Base-by-base conservation (phyloP, 1,140 invertebrate species). In the Diorhabda carinulata region DNA sequence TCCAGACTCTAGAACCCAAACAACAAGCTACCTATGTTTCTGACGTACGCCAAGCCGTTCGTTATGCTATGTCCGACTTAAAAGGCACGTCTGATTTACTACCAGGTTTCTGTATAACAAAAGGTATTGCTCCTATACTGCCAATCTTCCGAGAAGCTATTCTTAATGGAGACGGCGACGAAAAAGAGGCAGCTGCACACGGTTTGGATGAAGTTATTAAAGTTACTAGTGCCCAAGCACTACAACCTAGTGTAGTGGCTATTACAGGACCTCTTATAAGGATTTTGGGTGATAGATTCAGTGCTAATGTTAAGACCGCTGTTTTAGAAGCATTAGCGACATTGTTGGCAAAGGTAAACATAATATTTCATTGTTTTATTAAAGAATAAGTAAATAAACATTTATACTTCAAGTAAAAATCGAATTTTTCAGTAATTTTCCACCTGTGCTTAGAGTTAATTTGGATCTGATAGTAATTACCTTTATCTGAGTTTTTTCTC, bases 231-330 rank as follows among this genome's bases (percentile, higher is more conserved):
- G 86, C 92, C 1, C 83, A 89, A 60, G 94, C 96, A 4, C 82
- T 99, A 25, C 96, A 98, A 81, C 92, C 95, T 2, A 97, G 95
- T 61, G 96, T 99, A 2, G 91, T 99, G 45, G 92, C 97, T 77
- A 97, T 99, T 72, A 98, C 97, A 41, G 98, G 98, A 5, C 97
- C 98, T 0, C 85, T 99, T 9, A 99, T 99, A 83, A 87, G 98
- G 76, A 98, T 99, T 78, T 87, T 99, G 8, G 97, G 97, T 41
- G 98, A 99, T 82, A 86, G 97, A 61, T 98, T 97, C 80, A 92
- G 91, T 71, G 90, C 91, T 78, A 94, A 90, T 76, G 94, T 99
- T 0, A 99, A 99, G 84, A 93, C 95, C 0, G 96, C 97, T 43
- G 95, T 99, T 7, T 83, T 99, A 4, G 96, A 98, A 79, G 97